These are phyloP conservation scores for Alviniconcha marisindica DNA, from an alignment of 1,140 invertebrate species.

Conservation along the genomic window DNA sequence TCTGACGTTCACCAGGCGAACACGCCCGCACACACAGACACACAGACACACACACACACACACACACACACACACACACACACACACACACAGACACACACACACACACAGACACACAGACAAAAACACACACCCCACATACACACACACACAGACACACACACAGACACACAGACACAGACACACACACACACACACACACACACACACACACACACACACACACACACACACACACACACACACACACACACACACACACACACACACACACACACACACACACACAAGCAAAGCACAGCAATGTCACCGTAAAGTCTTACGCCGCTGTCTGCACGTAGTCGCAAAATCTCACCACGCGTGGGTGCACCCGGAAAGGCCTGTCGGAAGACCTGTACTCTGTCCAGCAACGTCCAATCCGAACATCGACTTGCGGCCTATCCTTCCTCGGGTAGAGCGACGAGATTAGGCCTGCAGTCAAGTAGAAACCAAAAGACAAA, in stretches of 20 bases:
- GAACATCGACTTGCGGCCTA: too few species aligned
- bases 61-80: slow-evolving; percentile 23
- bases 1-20: too few species aligned
- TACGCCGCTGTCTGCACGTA: too few species aligned
- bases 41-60: slow-evolving; percentile 18
- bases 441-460: too few species aligned
- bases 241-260: background rate
- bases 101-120: background rate
- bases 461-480: too few species aligned
- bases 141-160: slow-evolving; percentile 19
- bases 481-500: too few species aligned
- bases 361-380: too few species aligned
- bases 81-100: slow-evolving; percentile 14
- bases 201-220: slow-evolving; percentile 26
- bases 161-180: slow-evolving; percentile 13
- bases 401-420: too few species aligned
- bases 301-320: too few species aligned
- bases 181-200: slow-evolving; percentile 27
- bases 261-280: background rate
- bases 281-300: too few species aligned
- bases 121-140: background rate
- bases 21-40: background rate
- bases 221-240: background rate
- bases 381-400: too few species aligned
- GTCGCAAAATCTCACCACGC: too few species aligned